phyloP scores from a whole-genome alignment of 2,888 invertebrate species.

The Notodonta ziczac region DNA sequence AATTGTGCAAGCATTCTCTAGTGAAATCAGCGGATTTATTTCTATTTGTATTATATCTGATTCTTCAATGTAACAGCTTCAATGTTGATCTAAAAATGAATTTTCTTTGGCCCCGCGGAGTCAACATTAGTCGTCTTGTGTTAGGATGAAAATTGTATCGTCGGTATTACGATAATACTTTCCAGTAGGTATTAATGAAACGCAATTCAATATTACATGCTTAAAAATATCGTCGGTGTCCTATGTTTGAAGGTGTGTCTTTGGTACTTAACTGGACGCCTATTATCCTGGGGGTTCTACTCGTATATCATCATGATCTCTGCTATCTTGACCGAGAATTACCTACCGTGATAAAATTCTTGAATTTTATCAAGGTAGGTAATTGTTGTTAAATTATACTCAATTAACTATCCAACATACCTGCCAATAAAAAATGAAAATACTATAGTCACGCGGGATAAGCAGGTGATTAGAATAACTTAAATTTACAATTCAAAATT shows the following conservation, averaged over 20 bases:
- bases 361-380: neutral
- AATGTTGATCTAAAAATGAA: slow-evolving; percentile 4
- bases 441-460: slow-evolving; percentile 9
- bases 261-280: slow-evolving; percentile 11
- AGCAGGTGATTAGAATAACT: slow-evolving; percentile 25
- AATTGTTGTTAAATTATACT: neutral
- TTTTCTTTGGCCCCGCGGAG: neutral
- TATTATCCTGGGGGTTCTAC: neutral
- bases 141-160: neutral
- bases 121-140: neutral
- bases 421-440: too few species aligned
- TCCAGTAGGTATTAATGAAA: neutral
- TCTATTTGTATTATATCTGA: slow-evolving; percentile 1
- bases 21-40: slow-evolving; percentile 28
- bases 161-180: neutral
- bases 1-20: slow-evolving; percentile 26
- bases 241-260: neutral
- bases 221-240: neutral
- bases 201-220: neutral
- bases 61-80: neutral
- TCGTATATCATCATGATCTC: too few species aligned
- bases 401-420: neutral
- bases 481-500: slow-evolving; percentile 70
- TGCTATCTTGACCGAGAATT: slow-evolving; percentile 14
- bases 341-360: slow-evolving; percentile 8